Evolutionary conservation across 2,113 vertebrate genomes (phyloP).

Genomic region (Lepisosteus oculatus): DNA sequence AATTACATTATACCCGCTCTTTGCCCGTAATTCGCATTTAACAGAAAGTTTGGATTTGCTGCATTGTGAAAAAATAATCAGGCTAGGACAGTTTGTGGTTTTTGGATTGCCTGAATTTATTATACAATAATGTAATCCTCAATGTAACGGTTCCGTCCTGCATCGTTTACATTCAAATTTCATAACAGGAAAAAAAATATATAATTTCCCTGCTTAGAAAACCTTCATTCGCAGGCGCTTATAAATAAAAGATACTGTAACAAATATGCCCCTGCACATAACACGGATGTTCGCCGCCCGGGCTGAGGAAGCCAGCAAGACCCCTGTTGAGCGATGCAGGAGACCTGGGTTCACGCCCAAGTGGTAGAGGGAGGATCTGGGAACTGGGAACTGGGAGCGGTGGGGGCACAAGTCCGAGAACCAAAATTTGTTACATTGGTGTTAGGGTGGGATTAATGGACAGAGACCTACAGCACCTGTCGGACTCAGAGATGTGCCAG

Average conservation of each 20-base stretch:
- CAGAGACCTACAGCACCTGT: no score
- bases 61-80: not conserved
- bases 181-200: not conserved
- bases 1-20: not conserved
- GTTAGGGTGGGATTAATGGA: no score
- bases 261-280: no score
- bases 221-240: constrained; percentile 13
- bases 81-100: not conserved
- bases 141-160: not conserved
- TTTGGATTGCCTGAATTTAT: not conserved
- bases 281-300: no score
- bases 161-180: not conserved
- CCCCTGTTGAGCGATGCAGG: no score
- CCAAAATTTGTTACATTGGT: no score
- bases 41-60: constrained; percentile 11
- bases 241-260: constrained; percentile 16
- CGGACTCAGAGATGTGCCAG: no score
- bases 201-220: not conserved
- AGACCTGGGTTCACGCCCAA: no score
- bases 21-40: not conserved
- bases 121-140: constrained; percentile 7
- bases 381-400: no score
- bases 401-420: no score
- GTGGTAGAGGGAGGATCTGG: no score
- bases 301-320: no score